Base-by-base conservation (phyloP, 2,888 invertebrate genomes). In the Epinotia brunnichana region DNA sequence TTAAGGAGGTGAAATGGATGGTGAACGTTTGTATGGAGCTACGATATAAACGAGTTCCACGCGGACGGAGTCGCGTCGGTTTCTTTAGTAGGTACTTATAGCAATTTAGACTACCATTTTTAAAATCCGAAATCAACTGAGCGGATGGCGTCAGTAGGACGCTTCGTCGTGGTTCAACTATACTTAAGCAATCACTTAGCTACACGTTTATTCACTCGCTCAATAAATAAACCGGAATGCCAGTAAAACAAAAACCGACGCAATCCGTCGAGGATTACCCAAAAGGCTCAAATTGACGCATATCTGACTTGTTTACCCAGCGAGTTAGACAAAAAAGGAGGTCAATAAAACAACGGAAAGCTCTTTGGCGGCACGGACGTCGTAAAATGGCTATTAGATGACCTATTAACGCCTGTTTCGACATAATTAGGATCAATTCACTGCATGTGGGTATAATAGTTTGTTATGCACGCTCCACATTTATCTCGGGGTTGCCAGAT, bases 381-480 rank as follows among this genome's bases (percentile, higher is more conserved):
- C 89, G 84, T 93, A 92, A 93, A 88, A 81, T 83, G 81, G 77
- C 91, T 86, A 91, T 92, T 90, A 92, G 87, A 86, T 88, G 87
- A 87, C 89, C 87, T 91, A 93, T 92, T 93, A 93, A 91, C 92
- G 92, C 92, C 92, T 92, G 87, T 92, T 92, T 90, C 90, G 90
- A 90, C 92, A 92, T 90, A 90, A 93, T 93, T 93, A 92, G 91
- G 89, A 88, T 82, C 88, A 86, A 91, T 90, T 87, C 87, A 83
- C 86, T 85, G 80, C 81, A 81, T 85, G 80, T 79, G 81, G 83
- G 83, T 88, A 85, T 89, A 88, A 85, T 89, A 88, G 89, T 89
- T 90, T 90, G 84, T 84, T 85, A 86, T 86, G 80, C 81, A 81
- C 56, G 56, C 56, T 56, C 56, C 24, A 29, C 15, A 56, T 56